These are phyloP conservation scores for Alcedo quadribrachys DNA, from an alignment of 2,797 vertebrate species.

Conservation along the genomic window DNA sequence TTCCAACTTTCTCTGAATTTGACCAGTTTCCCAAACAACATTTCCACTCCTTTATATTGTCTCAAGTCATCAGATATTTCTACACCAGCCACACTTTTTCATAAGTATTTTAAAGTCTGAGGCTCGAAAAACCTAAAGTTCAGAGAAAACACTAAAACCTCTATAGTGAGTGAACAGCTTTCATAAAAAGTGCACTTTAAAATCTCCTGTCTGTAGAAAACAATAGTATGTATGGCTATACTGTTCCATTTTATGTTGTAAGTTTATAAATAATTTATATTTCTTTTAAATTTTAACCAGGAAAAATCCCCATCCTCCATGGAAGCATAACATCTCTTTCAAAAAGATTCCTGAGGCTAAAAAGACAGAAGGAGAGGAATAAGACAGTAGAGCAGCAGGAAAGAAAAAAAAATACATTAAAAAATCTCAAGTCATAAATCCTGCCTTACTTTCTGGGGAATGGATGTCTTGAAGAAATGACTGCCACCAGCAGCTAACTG, in stretches of 20 bases:
- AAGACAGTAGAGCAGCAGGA: not conserved
- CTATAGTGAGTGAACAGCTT: not conserved
- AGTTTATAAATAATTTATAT: constrained; percentile 52
- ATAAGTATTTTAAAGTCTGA: not conserved
- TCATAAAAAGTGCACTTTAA: not conserved
- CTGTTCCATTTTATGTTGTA: constrained; percentile 4
- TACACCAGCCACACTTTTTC: not conserved
- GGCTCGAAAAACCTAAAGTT: not conserved
- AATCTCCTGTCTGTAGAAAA: not conserved
- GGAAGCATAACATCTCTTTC: not conserved
- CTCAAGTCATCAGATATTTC: not conserved
- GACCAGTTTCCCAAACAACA: not conserved
- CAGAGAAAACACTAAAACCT: not conserved
- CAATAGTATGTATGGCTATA: not conserved
- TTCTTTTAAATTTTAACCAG: constrained; percentile 34
- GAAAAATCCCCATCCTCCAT: not conserved
- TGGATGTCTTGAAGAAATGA: not conserved
- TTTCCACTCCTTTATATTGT: not conserved
- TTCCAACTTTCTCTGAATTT: not conserved
- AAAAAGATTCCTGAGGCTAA: constrained; percentile 9
- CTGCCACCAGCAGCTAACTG: not conserved
- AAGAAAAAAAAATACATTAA: not conserved
- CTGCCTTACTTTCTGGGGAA: not conserved
- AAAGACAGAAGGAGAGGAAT: not conserved
- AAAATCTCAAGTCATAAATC: not conserved